phyloP scores from a whole-genome alignment of 2,113 vertebrate species.

The Boulengeromyrus knoepffleri region DNA sequence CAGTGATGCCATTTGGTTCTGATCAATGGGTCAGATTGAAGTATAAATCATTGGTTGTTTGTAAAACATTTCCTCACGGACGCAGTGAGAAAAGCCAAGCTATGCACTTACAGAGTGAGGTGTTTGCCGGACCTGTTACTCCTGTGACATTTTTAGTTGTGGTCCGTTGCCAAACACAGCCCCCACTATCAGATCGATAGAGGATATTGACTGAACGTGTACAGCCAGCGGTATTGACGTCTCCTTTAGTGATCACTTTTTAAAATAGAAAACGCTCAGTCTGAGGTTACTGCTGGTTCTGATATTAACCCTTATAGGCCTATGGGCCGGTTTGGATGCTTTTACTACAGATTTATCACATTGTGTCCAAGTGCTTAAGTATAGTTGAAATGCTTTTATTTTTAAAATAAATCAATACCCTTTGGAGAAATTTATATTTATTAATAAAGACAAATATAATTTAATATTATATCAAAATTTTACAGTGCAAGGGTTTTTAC shows the following conservation, averaged over 20 bases:
- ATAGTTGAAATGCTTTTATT: neutral
- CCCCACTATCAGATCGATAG: neutral
- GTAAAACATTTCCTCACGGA: neutral
- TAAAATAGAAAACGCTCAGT: neutral
- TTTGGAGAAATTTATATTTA: conserved; percentile 1
- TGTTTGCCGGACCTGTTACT: neutral
- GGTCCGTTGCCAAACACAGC: neutral
- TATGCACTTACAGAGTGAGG: neutral
- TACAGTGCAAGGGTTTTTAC: neutral
- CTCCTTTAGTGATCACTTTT: neutral
- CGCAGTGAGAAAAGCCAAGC: neutral
- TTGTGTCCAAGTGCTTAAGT: neutral
- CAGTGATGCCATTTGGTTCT: neutral
- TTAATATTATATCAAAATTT: neutral
- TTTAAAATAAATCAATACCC: neutral
- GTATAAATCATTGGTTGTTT: neutral
- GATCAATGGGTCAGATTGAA: neutral
- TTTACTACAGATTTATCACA: neutral
- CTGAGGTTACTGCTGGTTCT: neutral
- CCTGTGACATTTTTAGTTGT: neutral
- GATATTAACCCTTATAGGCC: neutral
- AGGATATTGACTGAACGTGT: neutral
- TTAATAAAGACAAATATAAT: conserved; percentile 4
- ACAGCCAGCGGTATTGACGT: neutral
- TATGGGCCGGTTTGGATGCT: neutral